Evolutionary conservation across 30 jellyfish, hydroid and myxozoan species (phyloP).

Genomic region (Sanderia malayensis): DNA sequence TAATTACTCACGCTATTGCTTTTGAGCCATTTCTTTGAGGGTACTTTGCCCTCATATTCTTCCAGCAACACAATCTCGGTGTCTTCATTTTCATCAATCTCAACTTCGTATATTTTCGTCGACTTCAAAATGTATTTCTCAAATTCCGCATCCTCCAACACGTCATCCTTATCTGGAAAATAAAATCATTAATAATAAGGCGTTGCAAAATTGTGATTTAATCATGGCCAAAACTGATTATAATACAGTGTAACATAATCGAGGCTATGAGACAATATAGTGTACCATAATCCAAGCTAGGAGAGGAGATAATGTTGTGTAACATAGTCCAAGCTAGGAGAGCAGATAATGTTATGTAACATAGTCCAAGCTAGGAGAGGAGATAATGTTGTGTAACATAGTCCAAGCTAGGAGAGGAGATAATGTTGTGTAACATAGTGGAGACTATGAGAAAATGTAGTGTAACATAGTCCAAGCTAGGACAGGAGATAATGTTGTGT

Average conservation of each 20-base stretch:
- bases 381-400: background rate
- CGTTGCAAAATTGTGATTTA: no score
- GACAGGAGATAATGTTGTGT: background rate
- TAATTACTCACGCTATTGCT: constrained; percentile 55
- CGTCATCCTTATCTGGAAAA: constrained; percentile 62
- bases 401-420: background rate
- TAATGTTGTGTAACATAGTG: background rate
- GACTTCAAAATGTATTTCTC: constrained; percentile 85
- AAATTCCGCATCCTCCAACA: constrained; percentile 71
- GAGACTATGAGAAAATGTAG: no score
- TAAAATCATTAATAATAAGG: no score
- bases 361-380: background rate
- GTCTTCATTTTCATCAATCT: constrained; percentile 55
- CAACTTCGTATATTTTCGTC: constrained; percentile 73
- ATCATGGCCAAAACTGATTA: no score
- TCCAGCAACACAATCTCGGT: constrained; percentile 65
- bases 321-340: background rate
- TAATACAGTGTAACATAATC: no score
- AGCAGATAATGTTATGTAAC: background rate
- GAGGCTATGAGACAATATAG: no score
- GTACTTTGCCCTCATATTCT: constrained; percentile 78
- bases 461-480: background rate
- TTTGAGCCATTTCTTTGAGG: constrained; percentile 93
- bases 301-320: background rate
- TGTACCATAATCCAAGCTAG: background rate